Conservation (phyloP, 2,113 vertebrate genomes). For the Lipophrys pholis region DNA sequence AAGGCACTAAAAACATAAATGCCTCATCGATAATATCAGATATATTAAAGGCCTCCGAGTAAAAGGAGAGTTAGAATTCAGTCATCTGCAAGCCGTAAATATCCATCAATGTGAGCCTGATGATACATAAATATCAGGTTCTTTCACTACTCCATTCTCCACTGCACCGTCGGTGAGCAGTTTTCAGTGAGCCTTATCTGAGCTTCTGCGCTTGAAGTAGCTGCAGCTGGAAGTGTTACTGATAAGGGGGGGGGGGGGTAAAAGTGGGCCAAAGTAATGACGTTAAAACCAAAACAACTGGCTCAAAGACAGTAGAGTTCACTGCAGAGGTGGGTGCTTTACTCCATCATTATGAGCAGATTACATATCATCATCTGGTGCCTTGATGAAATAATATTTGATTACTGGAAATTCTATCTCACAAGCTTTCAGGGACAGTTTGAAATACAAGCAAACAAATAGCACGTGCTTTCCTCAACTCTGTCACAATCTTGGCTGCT, state of each 20-base stretch:
- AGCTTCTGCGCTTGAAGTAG: not conserved
- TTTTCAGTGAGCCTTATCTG: not conserved
- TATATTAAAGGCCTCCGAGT: too few relatives aligned
- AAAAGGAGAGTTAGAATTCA: not conserved
- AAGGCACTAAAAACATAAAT: too few relatives aligned
- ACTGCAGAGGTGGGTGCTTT: not conserved
- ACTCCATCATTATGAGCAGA: too few relatives aligned
- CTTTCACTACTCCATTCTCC: not conserved
- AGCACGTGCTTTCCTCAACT: not conserved
- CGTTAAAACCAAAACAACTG: not conserved
- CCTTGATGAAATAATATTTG: conserved; percentile 1
- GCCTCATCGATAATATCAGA: too few relatives aligned
- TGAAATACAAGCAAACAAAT: not conserved
- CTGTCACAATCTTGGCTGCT: not conserved
- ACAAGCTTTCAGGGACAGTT: not conserved
- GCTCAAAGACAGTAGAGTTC: not conserved
- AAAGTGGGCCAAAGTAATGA: not conserved
- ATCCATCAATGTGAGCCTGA: not conserved
- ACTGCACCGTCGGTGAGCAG: not conserved
- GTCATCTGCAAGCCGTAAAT: not conserved
- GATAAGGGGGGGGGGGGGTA: not conserved
- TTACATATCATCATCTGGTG: not conserved
- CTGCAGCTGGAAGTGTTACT: not conserved
- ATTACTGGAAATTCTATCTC: not conserved
- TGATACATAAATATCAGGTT: not conserved